Evolutionary conservation across 2,113 vertebrate genomes (phyloP), one percentile per base, ranked within the genome.

Genomic region (Rallus limicola): DNA sequence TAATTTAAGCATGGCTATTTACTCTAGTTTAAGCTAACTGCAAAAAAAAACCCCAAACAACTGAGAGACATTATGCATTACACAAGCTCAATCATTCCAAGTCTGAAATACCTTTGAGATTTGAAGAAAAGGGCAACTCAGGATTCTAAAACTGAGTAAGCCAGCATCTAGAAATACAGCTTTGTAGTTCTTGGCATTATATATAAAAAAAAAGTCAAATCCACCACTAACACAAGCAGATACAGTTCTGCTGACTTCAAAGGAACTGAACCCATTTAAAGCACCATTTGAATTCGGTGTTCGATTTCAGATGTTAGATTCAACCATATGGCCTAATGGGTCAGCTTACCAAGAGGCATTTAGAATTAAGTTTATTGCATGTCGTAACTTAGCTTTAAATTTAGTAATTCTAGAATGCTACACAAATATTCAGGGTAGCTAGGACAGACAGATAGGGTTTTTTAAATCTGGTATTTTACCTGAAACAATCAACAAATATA

Each of bases 221-320:
- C 79, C 24, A 71, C 33, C 38, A 70, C 58, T 70, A 88, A 72
- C 44, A 78, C 20, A 60, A 82, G 44, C 86, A 94, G 82, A 90
- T 84, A 65, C 18, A 69, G 76, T 76, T 91, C 89, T 92, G 87
- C 77, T 91, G 86, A 94, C 88, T 93, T 93, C 94, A 89, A 95
- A 95, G 53, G 58, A 96, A 86, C 2, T 74, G 64, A 29, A 86
- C 42, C 59, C 90, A 87, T 78, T 88, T 92, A 94, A 94, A 94
- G 86, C 72, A 88, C 40, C 74, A 86, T 0, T 88, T 88, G 34
- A 88, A 93, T 81, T 7, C 53, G 60, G 95, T 95, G 75, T 90
- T 88, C 64, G 34, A 5, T 92, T 96, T 94, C 93, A 94, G 65
- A 75, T 53, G 53, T 67, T 81, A 71, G 46, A 75, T 48, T 79